Conservation (phyloP, 2,797 vertebrate genomes). For the Synanceia verrucosa region DNA sequence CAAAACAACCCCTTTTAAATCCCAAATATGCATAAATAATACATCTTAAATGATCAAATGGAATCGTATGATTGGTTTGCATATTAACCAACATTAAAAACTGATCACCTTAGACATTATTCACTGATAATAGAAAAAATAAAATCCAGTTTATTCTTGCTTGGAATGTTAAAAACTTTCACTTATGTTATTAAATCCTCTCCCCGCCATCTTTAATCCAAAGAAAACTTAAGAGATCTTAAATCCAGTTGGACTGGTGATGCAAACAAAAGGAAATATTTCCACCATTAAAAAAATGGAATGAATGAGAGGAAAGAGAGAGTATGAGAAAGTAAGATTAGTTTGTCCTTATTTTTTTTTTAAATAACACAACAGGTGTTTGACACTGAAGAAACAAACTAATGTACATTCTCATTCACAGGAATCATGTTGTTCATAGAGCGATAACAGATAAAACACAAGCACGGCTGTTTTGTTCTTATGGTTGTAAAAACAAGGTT, state of each 20-base stretch:
- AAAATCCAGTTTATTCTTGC: conserved; percentile 72
- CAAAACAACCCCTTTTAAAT: conserved; percentile 50
- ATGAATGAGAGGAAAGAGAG: conserved; percentile 14
- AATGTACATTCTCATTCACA: conserved; percentile 53
- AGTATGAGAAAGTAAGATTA: background rate
- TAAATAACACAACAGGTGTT: too few species aligned
- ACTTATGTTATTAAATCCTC: conserved; percentile 41
- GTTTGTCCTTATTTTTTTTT: too few species aligned
- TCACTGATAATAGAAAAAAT: conserved; percentile 22
- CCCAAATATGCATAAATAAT: conserved; percentile 73
- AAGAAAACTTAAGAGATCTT: conserved; percentile 66
- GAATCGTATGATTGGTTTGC: conserved; percentile 47
- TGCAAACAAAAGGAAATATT: conserved; percentile 62
- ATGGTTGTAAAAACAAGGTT: conserved; percentile 8
- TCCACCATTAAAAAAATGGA: conserved; percentile 26
- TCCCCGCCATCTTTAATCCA: conserved; percentile 43
- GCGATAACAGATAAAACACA: conserved; percentile 20
- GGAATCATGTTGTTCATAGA: conserved; percentile 37
- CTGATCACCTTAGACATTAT: conserved; percentile 44
- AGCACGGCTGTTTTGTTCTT: background rate
- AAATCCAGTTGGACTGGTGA: conserved; percentile 61
- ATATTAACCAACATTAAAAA: conserved; percentile 49
- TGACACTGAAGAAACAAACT: conserved; percentile 27
- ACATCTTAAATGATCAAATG: conserved; percentile 52
- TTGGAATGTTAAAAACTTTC: conserved; percentile 77